Evolutionary conservation across 35 echinoderm and acorn worm species (phyloP).

Genomic region (Strongylocentrotus purpuratus): DNA sequence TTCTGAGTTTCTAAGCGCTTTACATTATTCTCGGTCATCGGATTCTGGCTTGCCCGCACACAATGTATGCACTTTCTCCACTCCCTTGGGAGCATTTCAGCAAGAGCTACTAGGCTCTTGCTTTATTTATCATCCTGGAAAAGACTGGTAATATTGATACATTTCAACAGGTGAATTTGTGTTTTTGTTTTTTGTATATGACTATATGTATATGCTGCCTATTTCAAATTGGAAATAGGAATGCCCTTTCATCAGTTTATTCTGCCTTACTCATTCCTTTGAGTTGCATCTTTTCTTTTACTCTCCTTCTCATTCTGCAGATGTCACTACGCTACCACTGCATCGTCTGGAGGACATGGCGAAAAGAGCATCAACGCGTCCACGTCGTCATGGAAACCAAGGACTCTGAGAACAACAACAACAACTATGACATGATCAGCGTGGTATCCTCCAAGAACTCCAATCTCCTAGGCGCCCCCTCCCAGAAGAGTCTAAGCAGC

Average conservation of each 20-base stretch:
- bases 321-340: slow-evolving; percentile 70
- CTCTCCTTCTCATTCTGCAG: slow-evolving; percentile 36
- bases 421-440: not conserved
- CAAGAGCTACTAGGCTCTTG: no score
- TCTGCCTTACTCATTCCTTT: no score
- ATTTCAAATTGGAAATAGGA: not conserved
- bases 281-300: not conserved
- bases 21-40: no score
- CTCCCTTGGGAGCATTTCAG: no score
- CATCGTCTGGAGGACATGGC: slow-evolving; percentile 67
- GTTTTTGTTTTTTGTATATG: no score
- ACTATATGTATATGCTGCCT: no score
- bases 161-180: no score
- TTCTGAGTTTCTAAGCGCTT: no score
- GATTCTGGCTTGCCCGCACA: no score
- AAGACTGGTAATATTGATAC: no score
- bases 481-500: not conserved
- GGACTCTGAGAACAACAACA: not conserved
- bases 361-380: slow-evolving; percentile 54
- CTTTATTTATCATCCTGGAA: no score
- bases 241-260: not conserved
- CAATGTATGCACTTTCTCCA: no score
- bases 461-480: not conserved
- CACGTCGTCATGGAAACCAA: slow-evolving; percentile 52
- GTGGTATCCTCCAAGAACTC: not conserved